These are phyloP conservation scores for Phylloscopus trochilus DNA, from an alignment of 2,113 vertebrate genomes.

Conservation along the genomic window DNA sequence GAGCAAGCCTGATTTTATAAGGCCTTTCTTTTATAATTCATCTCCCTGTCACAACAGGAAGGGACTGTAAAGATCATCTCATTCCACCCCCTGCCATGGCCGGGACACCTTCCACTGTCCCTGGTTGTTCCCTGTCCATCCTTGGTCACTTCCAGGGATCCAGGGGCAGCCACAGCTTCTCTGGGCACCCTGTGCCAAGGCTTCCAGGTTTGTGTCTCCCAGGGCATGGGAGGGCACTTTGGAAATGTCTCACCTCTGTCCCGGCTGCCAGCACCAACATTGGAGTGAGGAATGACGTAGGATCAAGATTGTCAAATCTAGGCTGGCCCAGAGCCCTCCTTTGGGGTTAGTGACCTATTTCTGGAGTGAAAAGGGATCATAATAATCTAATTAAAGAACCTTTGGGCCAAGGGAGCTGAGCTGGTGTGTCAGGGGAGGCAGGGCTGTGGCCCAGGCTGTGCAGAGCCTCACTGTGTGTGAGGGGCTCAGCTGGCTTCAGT, in stretches of 20 bases:
- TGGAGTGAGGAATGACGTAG: background rate
- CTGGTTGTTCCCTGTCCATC: background rate
- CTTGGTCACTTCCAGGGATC: background rate
- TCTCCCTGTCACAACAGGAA: background rate
- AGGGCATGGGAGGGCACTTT: background rate
- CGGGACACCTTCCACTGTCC: background rate
- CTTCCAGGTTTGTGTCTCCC: background rate
- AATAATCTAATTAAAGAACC: background rate
- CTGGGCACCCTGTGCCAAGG: background rate
- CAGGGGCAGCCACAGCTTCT: background rate
- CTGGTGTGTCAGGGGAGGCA: background rate
- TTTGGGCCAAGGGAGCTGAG: background rate
- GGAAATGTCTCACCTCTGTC: background rate
- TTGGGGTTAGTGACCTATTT: background rate
- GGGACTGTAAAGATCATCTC: accelerated
- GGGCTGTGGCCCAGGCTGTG: background rate
- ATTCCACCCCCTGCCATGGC: background rate
- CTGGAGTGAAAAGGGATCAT: background rate
- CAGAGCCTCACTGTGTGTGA: accelerated
- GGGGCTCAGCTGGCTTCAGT: background rate
- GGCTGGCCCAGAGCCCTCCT: background rate
- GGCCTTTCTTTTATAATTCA: background rate
- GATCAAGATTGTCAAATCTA: background rate
- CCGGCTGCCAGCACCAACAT: background rate
- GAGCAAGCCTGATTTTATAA: background rate